Evolutionary conservation across 2,888 invertebrate species (phyloP), one percentile per base, ranked within the genome.

Genomic region (Willowsia nigromaculata): DNA sequence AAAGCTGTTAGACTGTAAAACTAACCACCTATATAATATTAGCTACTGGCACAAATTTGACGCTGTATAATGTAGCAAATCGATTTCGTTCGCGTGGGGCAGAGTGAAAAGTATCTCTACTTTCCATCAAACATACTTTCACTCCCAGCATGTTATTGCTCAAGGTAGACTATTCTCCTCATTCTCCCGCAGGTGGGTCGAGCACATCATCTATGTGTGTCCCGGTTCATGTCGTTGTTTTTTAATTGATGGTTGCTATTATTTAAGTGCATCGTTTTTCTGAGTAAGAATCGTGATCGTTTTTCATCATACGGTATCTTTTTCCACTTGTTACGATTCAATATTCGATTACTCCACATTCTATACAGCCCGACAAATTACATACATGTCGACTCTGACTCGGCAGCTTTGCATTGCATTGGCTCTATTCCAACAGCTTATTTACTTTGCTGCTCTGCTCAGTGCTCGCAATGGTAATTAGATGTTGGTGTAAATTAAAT

Each of bases 181-280:
- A n/a, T n/a, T n/a, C n/a, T n/a, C n/a, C n/a, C n/a, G n/a, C n/a
- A n/a, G n/a, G n/a, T n/a, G n/a, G n/a, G n/a, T n/a, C n/a, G n/a
- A n/a, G n/a, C n/a, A n/a, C n/a, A n/a, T n/a, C n/a, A n/a, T n/a
- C 43, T 43, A 9, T 37, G 9, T 4, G 37, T 6, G 37, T 43
- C 25, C 25, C 25, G n/a, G n/a, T 30, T 56, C n/a, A n/a, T 53
- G 78, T 11, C 53, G 37, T 25, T 25, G 47, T 47, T 47, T 22
- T 18, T 27, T 71, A 78, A 78, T 78, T 78, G 33, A 30, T 53
- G 53, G 47, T 78, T 78, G 78, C 78, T 78, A 56, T n/a, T n/a
- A n/a, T 56, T 78, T 56, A 78, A 78, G 78, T 56, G 78, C 11
- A 78, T 6, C n/a, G 13, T 15, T 1, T 13, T n/a, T 33, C 53